These are phyloP conservation scores for Aphelocoma coerulescens DNA, from an alignment of 2,113 vertebrate species.

Conservation along the genomic window DNA sequence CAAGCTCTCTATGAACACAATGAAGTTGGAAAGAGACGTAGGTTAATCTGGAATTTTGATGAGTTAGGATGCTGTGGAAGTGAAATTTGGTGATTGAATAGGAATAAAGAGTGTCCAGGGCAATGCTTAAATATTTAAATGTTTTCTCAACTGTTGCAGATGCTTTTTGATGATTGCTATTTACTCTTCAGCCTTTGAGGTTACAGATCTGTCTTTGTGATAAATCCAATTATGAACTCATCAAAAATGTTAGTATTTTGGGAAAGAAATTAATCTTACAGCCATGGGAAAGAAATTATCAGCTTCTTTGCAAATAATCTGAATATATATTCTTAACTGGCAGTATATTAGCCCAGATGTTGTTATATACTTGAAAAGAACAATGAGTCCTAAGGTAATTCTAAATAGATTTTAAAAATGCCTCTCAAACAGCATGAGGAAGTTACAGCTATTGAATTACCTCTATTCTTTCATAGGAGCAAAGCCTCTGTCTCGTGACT, in stretches of 20 bases:
- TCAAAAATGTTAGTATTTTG: constrained; percentile 20
- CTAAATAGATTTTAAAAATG: not conserved
- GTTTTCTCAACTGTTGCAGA: not conserved
- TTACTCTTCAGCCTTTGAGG: not conserved
- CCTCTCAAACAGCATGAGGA: not conserved
- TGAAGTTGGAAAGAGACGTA: not conserved
- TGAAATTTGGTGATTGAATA: not conserved
- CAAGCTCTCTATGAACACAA: not conserved
- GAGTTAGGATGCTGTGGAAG: not conserved
- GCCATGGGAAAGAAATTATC: constrained; percentile 60
- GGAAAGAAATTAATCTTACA: constrained; percentile 29
- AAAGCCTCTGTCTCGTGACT: not conserved
- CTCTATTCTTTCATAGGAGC: not conserved
- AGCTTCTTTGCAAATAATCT: constrained; percentile 48
- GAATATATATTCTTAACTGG: not conserved
- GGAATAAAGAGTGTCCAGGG: not conserved
- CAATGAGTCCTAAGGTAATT: not conserved
- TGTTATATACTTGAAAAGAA: not conserved
- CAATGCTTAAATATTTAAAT: not conserved
- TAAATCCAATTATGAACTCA: constrained; percentile 56
- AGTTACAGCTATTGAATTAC: not conserved
- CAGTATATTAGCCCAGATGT: not conserved
- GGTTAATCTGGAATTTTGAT: not conserved
- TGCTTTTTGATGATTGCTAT: not conserved
- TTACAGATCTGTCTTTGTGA: constrained; percentile 39